Conservation (phyloP, 1,140 invertebrate genomes). For the Nasonia giraulti region DNA sequence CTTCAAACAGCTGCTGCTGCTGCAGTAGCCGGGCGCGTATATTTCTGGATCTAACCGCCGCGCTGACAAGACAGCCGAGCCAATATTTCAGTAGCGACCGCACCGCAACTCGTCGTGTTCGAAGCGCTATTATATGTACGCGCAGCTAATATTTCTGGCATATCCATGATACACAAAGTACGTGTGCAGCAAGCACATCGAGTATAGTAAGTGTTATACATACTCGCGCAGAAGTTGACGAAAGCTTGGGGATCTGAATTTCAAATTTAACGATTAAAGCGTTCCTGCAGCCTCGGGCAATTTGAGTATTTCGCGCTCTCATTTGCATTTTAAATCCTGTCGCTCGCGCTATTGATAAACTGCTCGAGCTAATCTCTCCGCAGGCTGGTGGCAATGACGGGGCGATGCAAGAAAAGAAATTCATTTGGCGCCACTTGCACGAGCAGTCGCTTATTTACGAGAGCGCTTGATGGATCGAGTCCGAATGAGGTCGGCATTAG, state of each 20-base stretch:
- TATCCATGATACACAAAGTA: no score
- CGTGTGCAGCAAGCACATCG: neutral
- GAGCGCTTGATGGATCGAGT: neutral
- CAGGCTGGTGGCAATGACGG: neutral
- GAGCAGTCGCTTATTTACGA: neutral
- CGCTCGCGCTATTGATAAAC: neutral
- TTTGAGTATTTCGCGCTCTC: neutral
- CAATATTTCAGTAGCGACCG: neutral
- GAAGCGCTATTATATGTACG: no score
- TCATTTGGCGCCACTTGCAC: neutral
- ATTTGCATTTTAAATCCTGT: slow-evolving; percentile 16
- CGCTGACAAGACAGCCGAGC: neutral
- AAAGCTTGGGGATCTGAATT: slow-evolving; percentile 1
- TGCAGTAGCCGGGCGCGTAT: no score
- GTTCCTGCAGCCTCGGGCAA: neutral
- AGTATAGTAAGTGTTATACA: neutral
- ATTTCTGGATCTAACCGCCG: neutral
- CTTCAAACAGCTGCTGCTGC: neutral
- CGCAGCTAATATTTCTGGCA: no score
- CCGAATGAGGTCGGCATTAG: neutral
- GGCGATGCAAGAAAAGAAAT: neutral
- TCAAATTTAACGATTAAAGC: slow-evolving; percentile 7
- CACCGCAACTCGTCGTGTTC: no score
- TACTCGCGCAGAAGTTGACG: neutral
- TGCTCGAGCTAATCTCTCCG: neutral